Percentiles rank a stretch among this genome's conserved stretches.
Conservation (phyloP, 2,113 vertebrate species). For the Puntigrus tetrazona region DNA sequence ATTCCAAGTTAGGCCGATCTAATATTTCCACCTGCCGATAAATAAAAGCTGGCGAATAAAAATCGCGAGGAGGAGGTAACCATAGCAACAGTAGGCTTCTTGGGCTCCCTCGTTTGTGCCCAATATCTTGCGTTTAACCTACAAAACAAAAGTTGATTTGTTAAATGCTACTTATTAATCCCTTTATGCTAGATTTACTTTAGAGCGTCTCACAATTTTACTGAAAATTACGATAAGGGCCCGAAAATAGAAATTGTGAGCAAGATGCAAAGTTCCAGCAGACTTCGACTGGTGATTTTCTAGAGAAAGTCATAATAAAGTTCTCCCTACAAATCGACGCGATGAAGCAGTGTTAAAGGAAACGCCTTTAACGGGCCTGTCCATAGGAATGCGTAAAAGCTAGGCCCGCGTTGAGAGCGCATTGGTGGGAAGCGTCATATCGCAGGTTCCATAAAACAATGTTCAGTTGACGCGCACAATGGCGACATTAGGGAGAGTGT, state of each 20-base stretch:
- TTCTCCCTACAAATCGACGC: not conserved
- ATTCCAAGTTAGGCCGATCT: not conserved
- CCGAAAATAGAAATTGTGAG: not conserved
- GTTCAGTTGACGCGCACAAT: slow-evolving; percentile 75
- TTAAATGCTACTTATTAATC: not conserved
- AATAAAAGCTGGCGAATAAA: not conserved
- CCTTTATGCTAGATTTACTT: not conserved
- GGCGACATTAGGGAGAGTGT: slow-evolving; percentile 88
- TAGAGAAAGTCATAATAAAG: not conserved
- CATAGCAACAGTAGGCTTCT: not conserved
- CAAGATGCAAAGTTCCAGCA: not conserved
- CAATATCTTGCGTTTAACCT: not conserved
- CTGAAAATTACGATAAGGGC: not conserved
- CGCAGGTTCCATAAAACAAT: slow-evolving; percentile 79
- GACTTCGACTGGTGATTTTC: not conserved
- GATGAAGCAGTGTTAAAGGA: slow-evolving; percentile 17
- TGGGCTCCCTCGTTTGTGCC: not conserved
- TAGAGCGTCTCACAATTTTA: not conserved
- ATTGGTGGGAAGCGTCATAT: slow-evolving; percentile 77
- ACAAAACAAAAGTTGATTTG: no score
- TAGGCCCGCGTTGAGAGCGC: slow-evolving; percentile 65
- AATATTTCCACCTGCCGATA: not conserved
- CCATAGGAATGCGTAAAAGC: slow-evolving; percentile 72
- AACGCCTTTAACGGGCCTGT: slow-evolving; percentile 40
- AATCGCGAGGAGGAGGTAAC: not conserved